Conservation (phyloP, 2,113 vertebrate species). For the Petrocephalus zakoni region DNA sequence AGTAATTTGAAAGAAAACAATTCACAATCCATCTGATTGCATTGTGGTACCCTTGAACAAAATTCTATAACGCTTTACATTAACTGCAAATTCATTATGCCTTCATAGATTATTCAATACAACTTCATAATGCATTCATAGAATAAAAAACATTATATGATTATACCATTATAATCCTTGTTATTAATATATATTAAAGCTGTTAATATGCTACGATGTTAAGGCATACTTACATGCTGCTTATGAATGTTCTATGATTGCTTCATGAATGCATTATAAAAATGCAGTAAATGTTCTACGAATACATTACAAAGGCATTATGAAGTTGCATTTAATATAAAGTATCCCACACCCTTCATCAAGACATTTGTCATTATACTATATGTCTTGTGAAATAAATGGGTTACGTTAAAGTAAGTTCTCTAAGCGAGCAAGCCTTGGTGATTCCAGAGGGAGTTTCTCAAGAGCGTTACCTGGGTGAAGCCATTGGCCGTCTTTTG, state of each 20-base stretch:
- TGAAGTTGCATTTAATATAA: background rate
- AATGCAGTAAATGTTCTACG: background rate
- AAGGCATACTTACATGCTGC: background rate
- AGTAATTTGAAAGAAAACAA: background rate
- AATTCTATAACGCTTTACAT: background rate
- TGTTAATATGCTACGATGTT: background rate
- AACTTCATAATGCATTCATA: background rate
- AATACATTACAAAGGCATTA: background rate
- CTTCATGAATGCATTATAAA: background rate
- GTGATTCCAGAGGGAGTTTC: background rate
- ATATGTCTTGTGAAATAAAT: background rate
- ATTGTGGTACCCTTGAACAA: background rate
- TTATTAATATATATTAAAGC: background rate
- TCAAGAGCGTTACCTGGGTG: constrained; percentile 63
- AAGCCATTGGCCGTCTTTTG: constrained; percentile 68
- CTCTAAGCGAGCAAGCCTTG: constrained; percentile 19
- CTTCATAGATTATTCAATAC: background rate
- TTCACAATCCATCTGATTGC: background rate
- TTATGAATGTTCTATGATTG: background rate
- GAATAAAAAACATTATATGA: background rate
- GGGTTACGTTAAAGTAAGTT: constrained; percentile 20
- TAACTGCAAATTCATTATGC: background rate
- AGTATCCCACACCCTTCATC: background rate
- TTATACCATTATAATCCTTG: background rate
- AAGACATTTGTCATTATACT: background rate